phyloP scores from a whole-genome alignment of 2,797 vertebrate genomes.

The Galagoides demidoff region DNA sequence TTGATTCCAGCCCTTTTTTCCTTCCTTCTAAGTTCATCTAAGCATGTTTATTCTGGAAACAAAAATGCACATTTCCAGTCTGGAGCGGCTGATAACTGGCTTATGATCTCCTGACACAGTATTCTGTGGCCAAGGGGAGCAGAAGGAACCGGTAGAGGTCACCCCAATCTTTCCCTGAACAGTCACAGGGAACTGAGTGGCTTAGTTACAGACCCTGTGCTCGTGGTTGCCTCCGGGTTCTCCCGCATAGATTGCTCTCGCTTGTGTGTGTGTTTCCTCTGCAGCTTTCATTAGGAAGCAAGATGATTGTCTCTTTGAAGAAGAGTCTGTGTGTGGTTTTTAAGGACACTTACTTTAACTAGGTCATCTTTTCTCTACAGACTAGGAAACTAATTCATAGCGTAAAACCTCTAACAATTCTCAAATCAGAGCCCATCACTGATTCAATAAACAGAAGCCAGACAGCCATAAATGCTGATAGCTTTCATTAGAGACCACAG shows the following conservation, averaged over 20 bases:
- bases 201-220: not conserved
- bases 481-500: not conserved
- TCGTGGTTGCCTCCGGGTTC: not conserved
- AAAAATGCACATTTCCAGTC: constrained; percentile 56
- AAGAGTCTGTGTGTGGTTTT: not conserved
- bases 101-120: not conserved
- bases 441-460: not conserved
- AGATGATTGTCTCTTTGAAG: not conserved
- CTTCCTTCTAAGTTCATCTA: constrained; percentile 71
- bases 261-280: not conserved
- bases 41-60: constrained; percentile 73
- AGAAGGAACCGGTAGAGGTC: not conserved
- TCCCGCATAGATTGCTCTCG: not conserved
- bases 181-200: not conserved
- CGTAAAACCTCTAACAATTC: not conserved
- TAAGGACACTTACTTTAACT: constrained; percentile 38
- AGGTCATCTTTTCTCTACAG: not conserved
- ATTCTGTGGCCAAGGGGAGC: constrained; percentile 47
- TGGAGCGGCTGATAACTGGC: constrained; percentile 61
- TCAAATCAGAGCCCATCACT: not conserved
- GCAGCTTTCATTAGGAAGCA: not conserved
- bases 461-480: not conserved
- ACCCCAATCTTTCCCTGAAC: not conserved
- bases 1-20: constrained; percentile 53
- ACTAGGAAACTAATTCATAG: not conserved